Evolutionary conservation across 2,797 vertebrate genomes (phyloP).

Genomic region (Clarias fuscus): DNA sequence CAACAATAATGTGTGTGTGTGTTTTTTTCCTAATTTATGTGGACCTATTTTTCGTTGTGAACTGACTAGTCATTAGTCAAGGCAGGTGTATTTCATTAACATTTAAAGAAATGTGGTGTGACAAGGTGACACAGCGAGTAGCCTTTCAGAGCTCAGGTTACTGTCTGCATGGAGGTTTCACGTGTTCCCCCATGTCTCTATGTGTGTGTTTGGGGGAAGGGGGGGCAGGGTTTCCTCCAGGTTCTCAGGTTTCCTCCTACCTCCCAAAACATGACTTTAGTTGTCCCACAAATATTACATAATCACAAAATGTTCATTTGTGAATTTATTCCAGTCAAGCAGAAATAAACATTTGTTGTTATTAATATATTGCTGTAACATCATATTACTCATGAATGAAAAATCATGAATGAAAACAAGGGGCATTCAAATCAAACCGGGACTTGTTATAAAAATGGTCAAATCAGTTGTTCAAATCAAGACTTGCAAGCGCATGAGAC

Average conservation of each 20-base stretch:
- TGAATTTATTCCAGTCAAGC: background rate
- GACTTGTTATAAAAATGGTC: too few relatives aligned
- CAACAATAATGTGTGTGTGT: too few relatives aligned
- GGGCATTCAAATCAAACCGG: too few relatives aligned
- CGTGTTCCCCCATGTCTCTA: background rate
- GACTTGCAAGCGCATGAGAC: too few relatives aligned
- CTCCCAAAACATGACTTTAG: background rate
- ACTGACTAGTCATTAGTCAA: background rate
- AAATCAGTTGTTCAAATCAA: too few relatives aligned
- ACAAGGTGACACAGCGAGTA: background rate
- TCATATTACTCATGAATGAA: background rate
- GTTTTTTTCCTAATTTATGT: background rate
- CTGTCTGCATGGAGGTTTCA: background rate
- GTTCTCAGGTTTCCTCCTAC: background rate
- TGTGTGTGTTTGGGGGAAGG: too few relatives aligned
- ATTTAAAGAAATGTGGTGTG: conserved; percentile 1
- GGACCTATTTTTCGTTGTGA: background rate
- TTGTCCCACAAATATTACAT: background rate
- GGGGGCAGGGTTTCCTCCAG: background rate
- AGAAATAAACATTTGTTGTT: background rate
- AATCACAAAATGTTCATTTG: background rate
- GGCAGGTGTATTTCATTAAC: conserved; percentile 12
- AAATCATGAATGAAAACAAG: too few relatives aligned
- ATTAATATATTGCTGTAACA: background rate
- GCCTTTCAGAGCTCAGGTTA: conserved; percentile 1